Conservation (phyloP, 2,797 vertebrate species). For the Pseudochirops cupreus region DNA sequence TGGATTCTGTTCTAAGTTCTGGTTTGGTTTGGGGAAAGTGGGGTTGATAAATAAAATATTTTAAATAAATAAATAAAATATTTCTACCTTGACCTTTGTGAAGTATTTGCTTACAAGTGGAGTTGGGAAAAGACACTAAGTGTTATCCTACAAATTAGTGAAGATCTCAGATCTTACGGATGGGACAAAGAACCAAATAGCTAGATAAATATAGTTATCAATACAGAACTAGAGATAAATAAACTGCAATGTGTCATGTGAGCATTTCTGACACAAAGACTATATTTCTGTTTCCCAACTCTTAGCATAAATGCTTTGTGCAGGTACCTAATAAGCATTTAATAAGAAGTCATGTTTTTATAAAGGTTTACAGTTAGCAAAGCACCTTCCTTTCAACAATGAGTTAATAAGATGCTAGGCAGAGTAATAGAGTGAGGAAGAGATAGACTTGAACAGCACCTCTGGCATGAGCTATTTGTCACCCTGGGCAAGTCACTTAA, state of each 20-base stretch:
- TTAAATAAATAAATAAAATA: not conserved
- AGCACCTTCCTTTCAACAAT: not conserved
- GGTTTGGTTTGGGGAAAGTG: too few relatives aligned
- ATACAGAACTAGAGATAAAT: not conserved
- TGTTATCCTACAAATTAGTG: not conserved
- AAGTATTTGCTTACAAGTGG: not conserved
- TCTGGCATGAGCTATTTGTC: not conserved
- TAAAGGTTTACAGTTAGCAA: not conserved
- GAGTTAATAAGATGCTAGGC: not conserved
- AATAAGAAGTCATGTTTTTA: not conserved
- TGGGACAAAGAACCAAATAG: not conserved
- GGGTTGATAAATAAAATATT: too few relatives aligned
- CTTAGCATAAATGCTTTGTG: not conserved
- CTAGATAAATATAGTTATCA: not conserved
- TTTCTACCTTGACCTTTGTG: not conserved
- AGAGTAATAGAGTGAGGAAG: not conserved
- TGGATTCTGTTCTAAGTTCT: not conserved
- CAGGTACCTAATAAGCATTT: not conserved
- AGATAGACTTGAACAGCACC: not conserved
- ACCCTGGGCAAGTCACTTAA: not conserved
- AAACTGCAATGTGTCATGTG: not conserved
- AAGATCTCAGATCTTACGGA: not conserved
- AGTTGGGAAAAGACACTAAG: not conserved
- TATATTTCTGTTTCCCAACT: not conserved
- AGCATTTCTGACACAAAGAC: not conserved